Conservation (phyloP, 2,888 invertebrate genomes). For the Ochropacha duplaris region DNA sequence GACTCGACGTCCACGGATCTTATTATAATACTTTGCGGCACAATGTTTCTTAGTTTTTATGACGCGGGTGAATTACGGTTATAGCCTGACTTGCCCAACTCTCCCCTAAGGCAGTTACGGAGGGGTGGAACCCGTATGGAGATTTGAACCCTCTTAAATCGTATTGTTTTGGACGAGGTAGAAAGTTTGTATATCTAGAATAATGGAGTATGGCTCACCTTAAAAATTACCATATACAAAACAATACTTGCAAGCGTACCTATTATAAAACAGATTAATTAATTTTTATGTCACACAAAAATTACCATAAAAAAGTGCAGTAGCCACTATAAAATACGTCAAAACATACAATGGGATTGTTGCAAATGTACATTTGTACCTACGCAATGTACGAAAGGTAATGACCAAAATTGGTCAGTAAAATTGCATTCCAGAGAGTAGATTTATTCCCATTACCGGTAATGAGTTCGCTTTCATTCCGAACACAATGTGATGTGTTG, state of each 20-base stretch:
- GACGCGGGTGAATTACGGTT: conserved; percentile 71
- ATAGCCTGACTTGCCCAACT: conserved; percentile 57
- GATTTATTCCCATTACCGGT: conserved; percentile 20
- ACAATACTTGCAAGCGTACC: too few species aligned
- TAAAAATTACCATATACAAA: too few species aligned
- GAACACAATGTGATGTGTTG: conserved; percentile 17
- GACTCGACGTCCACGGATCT: conserved; percentile 28
- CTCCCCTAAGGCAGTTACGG: conserved; percentile 36
- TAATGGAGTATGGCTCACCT: not conserved
- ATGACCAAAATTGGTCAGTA: conserved; percentile 8
- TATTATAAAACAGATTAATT: too few species aligned
- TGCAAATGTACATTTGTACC: not conserved
- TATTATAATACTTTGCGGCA: conserved; percentile 63
- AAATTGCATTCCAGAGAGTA: not conserved
- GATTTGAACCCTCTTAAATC: conserved; percentile 66
- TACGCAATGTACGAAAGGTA: not conserved
- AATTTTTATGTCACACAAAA: too few species aligned
- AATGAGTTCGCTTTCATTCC: conserved; percentile 25
- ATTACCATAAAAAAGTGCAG: too few species aligned
- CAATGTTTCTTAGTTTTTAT: conserved; percentile 74
- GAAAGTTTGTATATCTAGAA: conserved; percentile 13
- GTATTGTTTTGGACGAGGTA: conserved; percentile 45
- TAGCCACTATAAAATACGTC: not conserved
- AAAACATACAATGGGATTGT: not conserved
- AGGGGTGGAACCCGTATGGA: conserved; percentile 54